These are phyloP conservation scores for Trachymyrmex septentrionalis DNA, from an alignment of 1,140 invertebrate species.

Conservation along the genomic window DNA sequence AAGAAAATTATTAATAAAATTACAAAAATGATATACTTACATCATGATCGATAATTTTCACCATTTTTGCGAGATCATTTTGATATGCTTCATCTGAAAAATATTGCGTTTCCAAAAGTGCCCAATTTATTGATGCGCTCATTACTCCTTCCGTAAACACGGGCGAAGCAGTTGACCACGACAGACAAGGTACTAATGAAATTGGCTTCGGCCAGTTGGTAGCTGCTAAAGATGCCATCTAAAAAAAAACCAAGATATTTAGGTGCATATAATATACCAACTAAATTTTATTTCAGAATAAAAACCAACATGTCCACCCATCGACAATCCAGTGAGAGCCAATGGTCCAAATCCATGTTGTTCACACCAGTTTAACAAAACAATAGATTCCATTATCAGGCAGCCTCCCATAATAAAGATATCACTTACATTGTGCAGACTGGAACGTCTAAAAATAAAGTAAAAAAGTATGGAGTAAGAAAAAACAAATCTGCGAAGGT, in stretches of 20 bases:
- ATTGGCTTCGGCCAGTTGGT: slow-evolving; percentile 98
- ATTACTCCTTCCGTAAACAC: slow-evolving; percentile 99
- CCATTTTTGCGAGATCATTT: slow-evolving; percentile 94
- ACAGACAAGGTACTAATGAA: slow-evolving; percentile 97
- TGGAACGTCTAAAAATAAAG: slow-evolving; percentile 91
- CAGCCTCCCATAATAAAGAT: slow-evolving; percentile 99
- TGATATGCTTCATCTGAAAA: slow-evolving; percentile 93
- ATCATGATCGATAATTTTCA: slow-evolving; percentile 88
- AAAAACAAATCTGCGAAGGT: slow-evolving; percentile 4
- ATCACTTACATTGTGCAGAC: slow-evolving; percentile 98
- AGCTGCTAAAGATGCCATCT: slow-evolving; percentile 99
- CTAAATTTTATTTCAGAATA: background rate
- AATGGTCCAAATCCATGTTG: slow-evolving; percentile 95
- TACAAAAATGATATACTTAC: slow-evolving; percentile 75
- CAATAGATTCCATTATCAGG: slow-evolving; percentile 96
- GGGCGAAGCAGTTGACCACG: slow-evolving; percentile 98
- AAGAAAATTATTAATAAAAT: background rate
- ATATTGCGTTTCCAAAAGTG: slow-evolving; percentile 95
- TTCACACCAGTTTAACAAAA: slow-evolving; percentile 97
- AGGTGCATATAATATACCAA: background rate
- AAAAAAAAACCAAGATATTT: slow-evolving; percentile 60
- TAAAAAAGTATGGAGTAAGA: slow-evolving; percentile 5
- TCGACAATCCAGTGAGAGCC: slow-evolving; percentile 98
- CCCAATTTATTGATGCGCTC: slow-evolving; percentile 98
- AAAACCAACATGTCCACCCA: slow-evolving; percentile 98